Base-by-base conservation (phyloP, 2,888 invertebrate species). In the Cantharis nigra region DNA sequence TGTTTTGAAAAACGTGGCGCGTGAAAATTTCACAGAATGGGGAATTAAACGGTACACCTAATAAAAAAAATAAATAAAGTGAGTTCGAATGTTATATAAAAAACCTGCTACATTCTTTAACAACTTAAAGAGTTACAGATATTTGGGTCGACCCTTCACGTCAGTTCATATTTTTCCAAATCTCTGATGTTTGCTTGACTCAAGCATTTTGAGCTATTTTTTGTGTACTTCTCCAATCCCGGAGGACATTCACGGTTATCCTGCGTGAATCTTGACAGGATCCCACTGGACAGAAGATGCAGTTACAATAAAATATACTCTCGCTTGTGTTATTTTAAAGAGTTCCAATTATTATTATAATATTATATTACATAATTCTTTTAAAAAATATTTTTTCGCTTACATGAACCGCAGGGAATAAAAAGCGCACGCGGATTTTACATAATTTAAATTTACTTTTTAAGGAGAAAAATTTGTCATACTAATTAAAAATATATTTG, bases 251-350 rank as follows among this genome's bases (percentile, higher is more conserved):
- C 75, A 75, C 80, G 81, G 81, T 82, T 82, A 82, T 83, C 82
- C 83, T 81, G 79, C 81, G 79, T 80, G 80, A 81, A 82, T 83
- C 81, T 80, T 81, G 83, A 78, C 78, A 80, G 80, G 71, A 76
- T 81, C 81, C 81, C 81, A 62, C 33, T 80, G 81, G 82, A 82
- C 76, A 75, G 74, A 63, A 74, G 81, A 81, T 81, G 81, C 74
- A 79, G 81, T 79, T 82, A 81, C 81, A 83, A 81, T 82, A 80
- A 81, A 83, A 83, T 79, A 83, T 82, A 83, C 81, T 82, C 81
- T 81, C 77, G 73, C 81, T 80, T 75, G 79, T 81, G 80, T 80
- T 83, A 80, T 81, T 82, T 82, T 81, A 81, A 82, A 81, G 81
- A 81, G 80, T 65, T 80, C 81, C 82, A 82, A 82, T 83, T 33